Evolutionary conservation across 2,888 invertebrate species (phyloP).

Genomic region (Nemotelus pantherinus): DNA sequence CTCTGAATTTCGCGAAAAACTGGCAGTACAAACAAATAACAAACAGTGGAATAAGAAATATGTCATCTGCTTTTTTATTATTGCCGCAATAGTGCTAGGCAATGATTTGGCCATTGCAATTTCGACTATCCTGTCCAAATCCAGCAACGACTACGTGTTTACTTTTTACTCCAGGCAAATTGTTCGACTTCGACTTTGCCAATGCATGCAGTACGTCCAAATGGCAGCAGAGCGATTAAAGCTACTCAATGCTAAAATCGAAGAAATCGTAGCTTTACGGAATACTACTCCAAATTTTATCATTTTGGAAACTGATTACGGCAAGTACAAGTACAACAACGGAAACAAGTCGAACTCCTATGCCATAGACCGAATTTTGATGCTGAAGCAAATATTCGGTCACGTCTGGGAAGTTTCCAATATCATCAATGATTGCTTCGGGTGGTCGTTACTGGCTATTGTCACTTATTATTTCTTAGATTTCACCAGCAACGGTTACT

Average conservation of each 20-base stretch:
- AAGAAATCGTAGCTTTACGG: conserved; percentile 41
- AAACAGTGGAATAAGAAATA: conserved; percentile 28
- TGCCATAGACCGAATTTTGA: conserved; percentile 53
- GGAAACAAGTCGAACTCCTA: conserved; percentile 13
- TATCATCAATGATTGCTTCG: conserved; percentile 58
- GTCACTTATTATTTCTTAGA: conserved; percentile 59
- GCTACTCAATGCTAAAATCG: conserved; percentile 49
- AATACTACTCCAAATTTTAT: conserved; percentile 25
- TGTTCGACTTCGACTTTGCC: conserved; percentile 55
- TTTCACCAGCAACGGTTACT: conserved; percentile 60
- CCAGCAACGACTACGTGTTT: conserved; percentile 4
- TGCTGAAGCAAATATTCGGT: conserved; percentile 57
- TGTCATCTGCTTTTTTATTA: conserved; percentile 17
- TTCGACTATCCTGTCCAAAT: neutral
- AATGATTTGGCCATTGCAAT: conserved; percentile 8
- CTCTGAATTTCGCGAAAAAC: conserved; percentile 44
- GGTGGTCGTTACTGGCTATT: conserved; percentile 60
- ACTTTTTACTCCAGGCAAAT: conserved; percentile 25
- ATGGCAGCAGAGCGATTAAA: conserved; percentile 48
- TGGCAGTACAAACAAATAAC: conserved; percentile 36
- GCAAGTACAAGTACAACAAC: conserved; percentile 23
- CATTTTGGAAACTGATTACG: conserved; percentile 35
- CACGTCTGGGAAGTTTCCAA: conserved; percentile 57
- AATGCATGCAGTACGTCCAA: conserved; percentile 52
- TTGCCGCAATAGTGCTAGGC: neutral